These are phyloP conservation scores for Hippocampus abdominalis DNA, from an alignment of 2,113 vertebrate genomes.

Conservation along the genomic window DNA sequence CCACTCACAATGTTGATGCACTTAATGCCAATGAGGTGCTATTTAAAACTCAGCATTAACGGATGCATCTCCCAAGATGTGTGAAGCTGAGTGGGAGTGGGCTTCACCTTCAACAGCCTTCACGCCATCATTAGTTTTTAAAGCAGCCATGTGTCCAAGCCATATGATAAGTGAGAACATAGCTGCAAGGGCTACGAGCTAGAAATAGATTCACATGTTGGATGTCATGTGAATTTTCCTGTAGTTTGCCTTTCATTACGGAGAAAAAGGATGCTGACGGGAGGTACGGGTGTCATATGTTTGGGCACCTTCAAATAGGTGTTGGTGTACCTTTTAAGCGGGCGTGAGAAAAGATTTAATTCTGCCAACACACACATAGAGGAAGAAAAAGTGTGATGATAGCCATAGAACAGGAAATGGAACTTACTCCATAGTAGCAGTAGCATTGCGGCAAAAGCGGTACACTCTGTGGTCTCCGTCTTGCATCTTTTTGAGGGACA, in stretches of 20 bases:
- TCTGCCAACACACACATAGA: not conserved
- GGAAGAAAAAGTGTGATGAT: not conserved
- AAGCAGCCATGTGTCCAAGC: slow-evolving; percentile 25
- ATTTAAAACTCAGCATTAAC: not conserved
- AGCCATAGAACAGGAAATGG: not conserved
- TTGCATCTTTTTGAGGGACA: no score
- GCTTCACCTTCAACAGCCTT: not conserved
- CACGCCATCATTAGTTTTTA: not conserved
- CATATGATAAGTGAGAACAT: slow-evolving; percentile 52
- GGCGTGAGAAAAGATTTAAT: not conserved
- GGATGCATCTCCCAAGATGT: not conserved
- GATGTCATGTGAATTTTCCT: slow-evolving; percentile 26
- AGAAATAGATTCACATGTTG: slow-evolving; percentile 46
- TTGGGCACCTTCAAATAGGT: not conserved
- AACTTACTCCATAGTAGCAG: not conserved
- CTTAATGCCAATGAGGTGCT: not conserved
- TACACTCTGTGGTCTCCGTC: not conserved
- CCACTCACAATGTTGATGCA: not conserved
- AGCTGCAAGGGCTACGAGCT: slow-evolving; percentile 27
- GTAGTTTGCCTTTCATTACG: slow-evolving; percentile 10
- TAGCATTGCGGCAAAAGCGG: not conserved
- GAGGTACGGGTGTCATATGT: slow-evolving; percentile 14
- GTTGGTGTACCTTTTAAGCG: not conserved
- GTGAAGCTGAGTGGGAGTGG: not conserved
- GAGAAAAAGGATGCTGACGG: not conserved